Percentiles rank a stretch among this genome's conserved stretches.
Conservation (phyloP, 2,113 vertebrate genomes). For the Ptychochromis oligacanthus region DNA sequence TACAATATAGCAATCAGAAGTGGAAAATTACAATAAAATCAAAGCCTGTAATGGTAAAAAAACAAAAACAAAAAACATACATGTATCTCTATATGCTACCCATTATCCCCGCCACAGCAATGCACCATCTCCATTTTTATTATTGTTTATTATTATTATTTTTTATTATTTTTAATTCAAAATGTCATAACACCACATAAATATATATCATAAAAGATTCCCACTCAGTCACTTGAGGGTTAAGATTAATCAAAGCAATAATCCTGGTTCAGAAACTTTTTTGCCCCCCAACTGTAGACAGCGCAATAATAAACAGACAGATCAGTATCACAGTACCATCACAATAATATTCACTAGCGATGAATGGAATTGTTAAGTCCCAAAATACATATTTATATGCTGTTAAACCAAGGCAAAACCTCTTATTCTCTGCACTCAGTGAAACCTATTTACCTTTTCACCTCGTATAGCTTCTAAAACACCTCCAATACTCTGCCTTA, state of each 20-base stretch:
- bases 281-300: neutral
- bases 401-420: neutral
- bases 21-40: too few relatives aligned
- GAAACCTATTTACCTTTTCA: slow-evolving; percentile 57
- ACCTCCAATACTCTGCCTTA: slow-evolving; percentile 15
- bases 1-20: too few relatives aligned
- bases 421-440: slow-evolving; percentile 4
- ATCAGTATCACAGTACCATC: neutral
- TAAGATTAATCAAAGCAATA: neutral
- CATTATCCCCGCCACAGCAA: too few relatives aligned
- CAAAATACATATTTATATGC: neutral
- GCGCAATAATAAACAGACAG: neutral
- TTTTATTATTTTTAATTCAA: too few relatives aligned
- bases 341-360: neutral
- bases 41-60: too few relatives aligned
- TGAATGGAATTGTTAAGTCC: neutral
- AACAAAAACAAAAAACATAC: too few relatives aligned
- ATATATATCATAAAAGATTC: neutral
- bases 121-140: too few relatives aligned
- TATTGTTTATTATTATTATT: too few relatives aligned
- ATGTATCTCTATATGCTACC: too few relatives aligned
- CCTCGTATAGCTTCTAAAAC: slow-evolving; percentile 8
- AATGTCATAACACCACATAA: neutral
- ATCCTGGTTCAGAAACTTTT: neutral
- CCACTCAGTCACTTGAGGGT: too few relatives aligned